These are phyloP conservation scores for Lasioglossum marginatum DNA, from an alignment of 2,888 invertebrate genomes.

Conservation along the genomic window DNA sequence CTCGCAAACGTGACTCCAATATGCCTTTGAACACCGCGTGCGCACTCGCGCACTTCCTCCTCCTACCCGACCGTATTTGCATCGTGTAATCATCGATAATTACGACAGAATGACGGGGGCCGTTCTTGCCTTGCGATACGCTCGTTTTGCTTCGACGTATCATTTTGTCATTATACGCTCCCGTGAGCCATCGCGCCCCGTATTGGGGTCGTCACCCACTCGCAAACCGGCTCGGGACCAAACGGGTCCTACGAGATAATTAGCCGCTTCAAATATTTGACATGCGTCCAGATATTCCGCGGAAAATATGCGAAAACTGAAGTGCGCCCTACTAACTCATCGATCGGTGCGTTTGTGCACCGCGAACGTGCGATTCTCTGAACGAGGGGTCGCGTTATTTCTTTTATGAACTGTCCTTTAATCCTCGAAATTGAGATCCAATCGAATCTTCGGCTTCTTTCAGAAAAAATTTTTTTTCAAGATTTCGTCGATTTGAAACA, in stretches of 20 bases:
- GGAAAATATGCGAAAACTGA: not conserved
- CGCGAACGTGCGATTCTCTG: not conserved
- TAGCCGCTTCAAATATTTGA: conserved; percentile 21
- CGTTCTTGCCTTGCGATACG: conserved; percentile 57
- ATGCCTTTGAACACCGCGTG: conserved; percentile 39
- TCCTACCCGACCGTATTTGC: conserved; percentile 40
- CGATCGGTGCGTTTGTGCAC: not conserved
- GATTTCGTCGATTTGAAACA: not conserved
- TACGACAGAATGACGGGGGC: conserved; percentile 64
- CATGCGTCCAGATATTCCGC: not conserved
- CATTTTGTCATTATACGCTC: conserved; percentile 61
- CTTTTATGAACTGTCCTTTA: not conserved
- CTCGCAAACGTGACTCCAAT: conserved; percentile 42
- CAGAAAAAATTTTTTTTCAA: not conserved
- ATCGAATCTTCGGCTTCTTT: not conserved
- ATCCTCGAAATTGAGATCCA: not conserved
- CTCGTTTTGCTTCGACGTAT: conserved; percentile 61
- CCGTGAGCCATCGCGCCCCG: conserved; percentile 25
- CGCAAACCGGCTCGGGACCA: not conserved
- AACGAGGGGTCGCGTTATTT: not conserved
- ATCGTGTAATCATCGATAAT: conserved; percentile 70
- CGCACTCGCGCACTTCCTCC: not conserved
- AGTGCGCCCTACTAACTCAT: not conserved
- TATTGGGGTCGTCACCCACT: conserved; percentile 21
- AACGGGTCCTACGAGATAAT: conserved; percentile 33